Percentiles rank a stretch among this genome's conserved stretches.
These are phyloP conservation scores for Athalia circularis DNA, from an alignment of 2,888 invertebrate species.

Conservation along the genomic window DNA sequence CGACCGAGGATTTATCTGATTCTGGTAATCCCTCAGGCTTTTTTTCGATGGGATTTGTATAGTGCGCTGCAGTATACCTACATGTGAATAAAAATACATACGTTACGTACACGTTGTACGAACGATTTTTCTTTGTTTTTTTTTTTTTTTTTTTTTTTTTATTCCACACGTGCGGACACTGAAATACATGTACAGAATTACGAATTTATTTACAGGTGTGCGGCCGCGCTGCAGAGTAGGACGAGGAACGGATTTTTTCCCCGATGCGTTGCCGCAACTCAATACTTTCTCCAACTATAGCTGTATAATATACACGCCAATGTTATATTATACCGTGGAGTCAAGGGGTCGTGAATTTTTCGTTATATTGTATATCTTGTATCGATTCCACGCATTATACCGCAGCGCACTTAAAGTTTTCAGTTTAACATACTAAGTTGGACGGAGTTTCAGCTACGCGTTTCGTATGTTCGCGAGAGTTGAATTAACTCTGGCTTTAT, in stretches of 20 bases:
- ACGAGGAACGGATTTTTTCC: neutral
- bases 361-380: slow-evolving; percentile 37
- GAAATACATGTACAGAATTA: no score
- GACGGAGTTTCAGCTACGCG: neutral
- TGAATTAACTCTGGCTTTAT: neutral
- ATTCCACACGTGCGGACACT: no score
- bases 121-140: neutral
- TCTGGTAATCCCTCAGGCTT: neutral
- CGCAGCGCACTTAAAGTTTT: slow-evolving; percentile 20
- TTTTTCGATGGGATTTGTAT: neutral
- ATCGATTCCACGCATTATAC: slow-evolving; percentile 40
- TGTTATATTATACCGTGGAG: slow-evolving; percentile 11
- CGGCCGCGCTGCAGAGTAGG: no score
- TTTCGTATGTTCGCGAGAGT: neutral
- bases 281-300: slow-evolving; percentile 17
- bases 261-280: neutral
- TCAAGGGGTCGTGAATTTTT: slow-evolving; percentile 30
- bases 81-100: neutral
- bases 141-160: no score
- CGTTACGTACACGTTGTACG: neutral
- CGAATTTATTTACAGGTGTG: no score
- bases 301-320: slow-evolving; percentile 9
- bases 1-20: slow-evolving; percentile 11
- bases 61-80: no score
- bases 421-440: slow-evolving; percentile 12